Base-by-base conservation (phyloP, 2,888 invertebrate genomes). In the Melanostoma mellinum region DNA sequence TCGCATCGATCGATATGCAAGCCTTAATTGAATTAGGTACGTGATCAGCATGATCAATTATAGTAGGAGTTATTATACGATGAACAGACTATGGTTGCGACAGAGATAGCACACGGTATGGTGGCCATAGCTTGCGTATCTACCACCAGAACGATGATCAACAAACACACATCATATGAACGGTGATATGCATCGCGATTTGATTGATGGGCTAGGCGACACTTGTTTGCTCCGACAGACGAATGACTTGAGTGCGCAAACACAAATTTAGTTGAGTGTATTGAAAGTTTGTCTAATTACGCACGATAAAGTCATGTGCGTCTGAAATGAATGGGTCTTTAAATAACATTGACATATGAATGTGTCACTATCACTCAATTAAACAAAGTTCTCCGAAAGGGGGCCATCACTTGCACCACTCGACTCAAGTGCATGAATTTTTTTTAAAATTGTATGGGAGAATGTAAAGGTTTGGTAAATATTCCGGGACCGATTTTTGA, bases 1-100 rank as follows among this genome's bases (percentile, higher is more conserved):
- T 20, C 20, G 20, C 20, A 65, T 6, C 50, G 38, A 20, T 4
- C n/a, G 10, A 36, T 33, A 38, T 53, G 35, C 50, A 58, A 50
- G 48, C 60, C 71, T 71, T 75, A 75, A 75, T 75, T 60, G 60
- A 75, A 75, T 75, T 75, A 75, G 68, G 60, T 68, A 68, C 75
- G 75, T 68, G 75, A 75, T 68, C 60, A 36, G 58, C 44, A 44
- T 60, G 75, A 75, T 75, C 75, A 75, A 75, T 75, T 75, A 60
- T 67, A 75, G 20, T 20, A 20, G 20, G 20, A 20, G 20, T 20
- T 20, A 20, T 20, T 20, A 20, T 20, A 20, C 20, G 20, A 20
- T 20, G 20, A 1, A 20, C 1, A 20, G 20, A 20, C 20, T 20
- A 20, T 20, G 20, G 20, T 20, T 20, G 20, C 20, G 20, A 20